Evolutionary conservation across 37 sponge, comb jelly and placozoan genomes (phyloP), one percentile per base, ranked within the genome.

Genomic region (Ianthella basta): DNA sequence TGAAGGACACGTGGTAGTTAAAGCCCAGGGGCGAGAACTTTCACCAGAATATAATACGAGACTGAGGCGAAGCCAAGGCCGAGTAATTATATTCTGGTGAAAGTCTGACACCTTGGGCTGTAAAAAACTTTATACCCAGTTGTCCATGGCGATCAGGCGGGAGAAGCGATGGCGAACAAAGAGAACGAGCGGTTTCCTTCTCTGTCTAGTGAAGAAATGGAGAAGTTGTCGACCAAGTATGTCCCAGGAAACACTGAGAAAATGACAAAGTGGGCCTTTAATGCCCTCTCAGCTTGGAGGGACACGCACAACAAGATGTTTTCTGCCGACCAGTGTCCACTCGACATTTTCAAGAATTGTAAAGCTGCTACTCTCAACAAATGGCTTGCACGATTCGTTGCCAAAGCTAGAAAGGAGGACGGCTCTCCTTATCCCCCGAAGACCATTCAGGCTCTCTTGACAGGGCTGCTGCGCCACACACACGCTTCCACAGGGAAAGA

Each of bases 361-460:
- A 30, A 72, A 12, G 12, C 73, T 33, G 39, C 35, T 20, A 30
- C 23, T 30, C 30, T 72, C 20, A 72, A 72, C 73, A 72, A 72
- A 32, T 72, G 73, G 73, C 73, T 72, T 12, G 39, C 73, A 19
- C 73, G 73, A 23, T 72, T 30, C 30, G 39, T 72, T 10, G 73
- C 73, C 23, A 40, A 72, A 72, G 30, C 73, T 33, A 72, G 73
- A 72, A 15, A 30, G 35, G 73, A 72, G 30, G 73, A 72, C 30
- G 73, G 73, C 12, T 15, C 35, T 12, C 73, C 35, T 12, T 72
- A 72, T 72, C 73, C 73, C 39, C 73, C 41, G 39, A 72, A 72
- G 73, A 34, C 73, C 30, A 23, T 72, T 5, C 39, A 72, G 39
- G 35, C 38, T 30, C 73, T 72, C 30, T 30, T 72, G 23, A 34